phyloP scores from a whole-genome alignment of 2,888 invertebrate species.

The Tetrapedia diversipes region DNA sequence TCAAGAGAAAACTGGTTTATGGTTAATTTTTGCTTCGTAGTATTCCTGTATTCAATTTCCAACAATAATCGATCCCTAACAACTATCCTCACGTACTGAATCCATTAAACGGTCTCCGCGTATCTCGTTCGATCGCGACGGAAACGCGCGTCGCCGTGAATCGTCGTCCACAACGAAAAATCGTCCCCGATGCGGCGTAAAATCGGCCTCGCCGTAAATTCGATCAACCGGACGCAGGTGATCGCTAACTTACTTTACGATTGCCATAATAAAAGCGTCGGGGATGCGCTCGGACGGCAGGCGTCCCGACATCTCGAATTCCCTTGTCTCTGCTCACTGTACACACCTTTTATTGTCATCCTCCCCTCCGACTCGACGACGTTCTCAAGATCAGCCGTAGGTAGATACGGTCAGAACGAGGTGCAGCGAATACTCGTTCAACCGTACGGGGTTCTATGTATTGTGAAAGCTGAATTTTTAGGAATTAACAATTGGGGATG shows the following conservation, averaged over 20 bases:
- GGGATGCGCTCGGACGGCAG: constrained; percentile 20
- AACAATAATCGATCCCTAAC: no score
- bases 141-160: neutral
- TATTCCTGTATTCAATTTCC: no score
- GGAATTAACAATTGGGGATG: no score
- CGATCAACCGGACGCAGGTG: constrained; percentile 55
- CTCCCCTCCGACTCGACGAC: no score
- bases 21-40: no score
- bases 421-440: no score
- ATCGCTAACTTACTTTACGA: constrained; percentile 64
- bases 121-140: neutral
- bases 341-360: constrained; percentile 26
- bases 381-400: no score
- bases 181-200: constrained; percentile 18
- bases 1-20: no score
- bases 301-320: constrained; percentile 28
- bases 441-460: no score
- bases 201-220: constrained; percentile 57
- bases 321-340: constrained; percentile 18
- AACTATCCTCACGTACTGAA: no score
- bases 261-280: constrained; percentile 65
- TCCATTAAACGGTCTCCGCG: constrained; percentile 11
- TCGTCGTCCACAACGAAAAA: constrained; percentile 2
- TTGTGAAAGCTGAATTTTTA: no score
- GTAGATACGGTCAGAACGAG: no score